Evolutionary conservation across 2,888 invertebrate genomes (phyloP).

Genomic region (Habroteleia sp.): DNA sequence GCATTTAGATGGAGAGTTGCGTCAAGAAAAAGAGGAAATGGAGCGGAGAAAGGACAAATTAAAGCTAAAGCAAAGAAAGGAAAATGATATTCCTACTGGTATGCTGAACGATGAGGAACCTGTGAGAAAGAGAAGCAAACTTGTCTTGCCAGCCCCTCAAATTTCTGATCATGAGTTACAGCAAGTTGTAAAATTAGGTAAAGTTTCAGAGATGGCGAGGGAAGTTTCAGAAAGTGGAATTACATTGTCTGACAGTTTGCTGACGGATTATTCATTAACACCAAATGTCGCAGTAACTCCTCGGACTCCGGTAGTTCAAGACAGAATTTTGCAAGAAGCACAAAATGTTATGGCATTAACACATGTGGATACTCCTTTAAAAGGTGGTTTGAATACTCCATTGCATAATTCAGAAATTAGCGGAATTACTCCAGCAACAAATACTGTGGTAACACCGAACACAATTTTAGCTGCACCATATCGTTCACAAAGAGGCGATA

Average conservation of each 20-base stretch:
- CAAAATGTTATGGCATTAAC: conserved; percentile 99
- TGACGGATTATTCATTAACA: conserved; percentile 93
- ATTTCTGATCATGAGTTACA: conserved; percentile 96
- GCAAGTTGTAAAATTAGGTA: conserved; percentile 95
- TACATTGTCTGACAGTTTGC: conserved; percentile 91
- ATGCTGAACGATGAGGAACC: conserved; percentile 95
- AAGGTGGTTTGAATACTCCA: conserved; percentile 96
- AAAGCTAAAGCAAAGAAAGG: conserved; percentile 96
- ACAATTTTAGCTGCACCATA: conserved; percentile 95
- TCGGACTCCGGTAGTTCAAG: conserved; percentile 92
- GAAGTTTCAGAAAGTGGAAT: conserved; percentile 90
- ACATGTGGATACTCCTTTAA: conserved; percentile 98
- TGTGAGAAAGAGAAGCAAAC: conserved; percentile 94
- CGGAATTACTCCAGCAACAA: conserved; percentile 89
- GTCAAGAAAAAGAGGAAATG: conserved; percentile 95
- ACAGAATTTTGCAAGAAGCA: conserved; percentile 94
- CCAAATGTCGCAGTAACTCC: conserved; percentile 87
- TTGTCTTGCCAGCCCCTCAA: conserved; percentile 97
- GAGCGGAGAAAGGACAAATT: conserved; percentile 97
- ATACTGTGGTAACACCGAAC: conserved; percentile 91
- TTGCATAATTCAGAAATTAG: conserved; percentile 94
- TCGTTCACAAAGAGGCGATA: conserved; percentile 87
- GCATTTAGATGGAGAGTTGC: conserved; percentile 94
- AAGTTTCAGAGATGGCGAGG: conserved; percentile 94
- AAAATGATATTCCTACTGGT: conserved; percentile 96